Conservation (phyloP, 2,888 invertebrate genomes). For the Acanthoscelides obtectus region DNA sequence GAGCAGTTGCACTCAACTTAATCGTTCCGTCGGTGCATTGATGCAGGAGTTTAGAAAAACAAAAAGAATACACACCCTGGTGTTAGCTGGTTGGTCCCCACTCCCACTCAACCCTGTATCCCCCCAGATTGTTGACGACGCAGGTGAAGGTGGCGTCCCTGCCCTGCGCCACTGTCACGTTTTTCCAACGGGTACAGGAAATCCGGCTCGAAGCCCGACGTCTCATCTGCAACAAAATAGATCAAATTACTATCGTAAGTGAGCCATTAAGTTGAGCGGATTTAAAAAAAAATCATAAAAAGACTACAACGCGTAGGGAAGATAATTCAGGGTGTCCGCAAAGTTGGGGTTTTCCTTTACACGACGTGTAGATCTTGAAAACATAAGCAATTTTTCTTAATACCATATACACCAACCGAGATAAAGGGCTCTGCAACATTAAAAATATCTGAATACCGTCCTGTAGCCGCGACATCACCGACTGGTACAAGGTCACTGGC, state of each 20-base stretch:
- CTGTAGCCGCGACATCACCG: no score
- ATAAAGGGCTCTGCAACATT: no score
- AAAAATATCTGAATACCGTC: no score
- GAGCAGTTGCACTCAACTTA: conserved; percentile 30
- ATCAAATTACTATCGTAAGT: neutral
- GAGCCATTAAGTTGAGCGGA: no score
- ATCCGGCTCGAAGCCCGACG: conserved; percentile 72
- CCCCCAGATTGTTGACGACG: conserved; percentile 76
- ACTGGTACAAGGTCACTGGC: no score
- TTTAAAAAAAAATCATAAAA: no score
- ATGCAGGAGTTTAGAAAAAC: conserved; percentile 7
- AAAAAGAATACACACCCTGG: conserved; percentile 71
- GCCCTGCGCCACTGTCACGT: conserved; percentile 78
- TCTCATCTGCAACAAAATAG: conserved; percentile 52
- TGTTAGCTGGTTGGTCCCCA: conserved; percentile 65
- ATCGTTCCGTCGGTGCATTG: conserved; percentile 36
- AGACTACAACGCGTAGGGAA: no score
- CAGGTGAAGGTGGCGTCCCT: conserved; percentile 81
- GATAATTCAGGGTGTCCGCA: no score
- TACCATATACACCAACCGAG: no score
- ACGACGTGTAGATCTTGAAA: no score
- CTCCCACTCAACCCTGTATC: conserved; percentile 90
- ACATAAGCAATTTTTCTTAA: no score
- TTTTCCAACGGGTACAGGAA: conserved; percentile 75
- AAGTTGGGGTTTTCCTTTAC: no score